Conservation (phyloP, 2,113 vertebrate genomes). For the Platanista minor region DNA sequence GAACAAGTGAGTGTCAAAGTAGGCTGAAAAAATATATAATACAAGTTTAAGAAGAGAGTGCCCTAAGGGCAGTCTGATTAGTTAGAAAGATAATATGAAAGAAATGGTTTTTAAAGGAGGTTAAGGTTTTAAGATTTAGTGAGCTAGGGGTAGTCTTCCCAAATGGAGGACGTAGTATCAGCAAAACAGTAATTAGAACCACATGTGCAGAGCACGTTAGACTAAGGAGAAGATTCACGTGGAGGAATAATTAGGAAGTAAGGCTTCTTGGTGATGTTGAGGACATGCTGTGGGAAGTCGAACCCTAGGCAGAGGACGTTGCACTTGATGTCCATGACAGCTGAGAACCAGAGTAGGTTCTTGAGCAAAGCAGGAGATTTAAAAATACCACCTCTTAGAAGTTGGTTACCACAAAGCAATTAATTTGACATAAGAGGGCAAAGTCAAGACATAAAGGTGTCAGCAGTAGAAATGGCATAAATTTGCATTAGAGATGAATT, state of each 20-base stretch:
- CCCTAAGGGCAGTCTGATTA: neutral
- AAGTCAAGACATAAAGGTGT: neutral
- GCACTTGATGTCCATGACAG: neutral
- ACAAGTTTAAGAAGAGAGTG: neutral
- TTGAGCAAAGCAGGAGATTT: neutral
- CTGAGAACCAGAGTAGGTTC: neutral
- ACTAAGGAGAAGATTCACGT: neutral
- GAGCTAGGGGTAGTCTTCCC: neutral
- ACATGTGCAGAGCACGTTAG: neutral
- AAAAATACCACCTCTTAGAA: neutral
- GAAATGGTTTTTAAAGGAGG: neutral
- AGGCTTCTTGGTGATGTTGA: neutral
- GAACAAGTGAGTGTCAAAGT: neutral
- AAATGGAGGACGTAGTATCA: neutral
- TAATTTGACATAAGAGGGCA: neutral
- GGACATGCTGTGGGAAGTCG: neutral
- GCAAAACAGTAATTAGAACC: neutral
- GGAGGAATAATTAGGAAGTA: neutral
- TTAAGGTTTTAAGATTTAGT: neutral
- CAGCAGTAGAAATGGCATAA: neutral
- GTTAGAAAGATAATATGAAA: neutral
- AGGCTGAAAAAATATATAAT: conserved; percentile 2
- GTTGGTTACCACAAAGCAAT: neutral
- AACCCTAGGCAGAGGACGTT: neutral
- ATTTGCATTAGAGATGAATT: neutral